Conservation (phyloP, 2,113 vertebrate species). For the Gymnocephalus cernua region DNA sequence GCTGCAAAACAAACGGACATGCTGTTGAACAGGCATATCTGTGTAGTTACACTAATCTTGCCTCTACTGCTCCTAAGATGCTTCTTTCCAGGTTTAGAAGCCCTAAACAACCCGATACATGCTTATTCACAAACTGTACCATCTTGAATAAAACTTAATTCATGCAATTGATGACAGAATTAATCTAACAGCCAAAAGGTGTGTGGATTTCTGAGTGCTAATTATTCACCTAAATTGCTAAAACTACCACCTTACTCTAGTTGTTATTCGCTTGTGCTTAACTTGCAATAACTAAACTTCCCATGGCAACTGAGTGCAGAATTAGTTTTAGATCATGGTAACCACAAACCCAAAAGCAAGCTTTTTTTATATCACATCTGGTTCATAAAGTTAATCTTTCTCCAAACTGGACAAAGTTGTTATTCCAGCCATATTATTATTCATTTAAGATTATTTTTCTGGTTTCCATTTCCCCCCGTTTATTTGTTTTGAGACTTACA, state of each 20-base stretch:
- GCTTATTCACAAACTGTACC: background rate
- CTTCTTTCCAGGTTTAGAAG: background rate
- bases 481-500: background rate
- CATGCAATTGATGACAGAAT: slow-evolving; percentile 5
- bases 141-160: slow-evolving; percentile 1
- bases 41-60: background rate
- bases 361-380: slow-evolving; percentile 4
- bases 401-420: background rate
- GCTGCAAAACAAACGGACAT: background rate
- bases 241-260: background rate
- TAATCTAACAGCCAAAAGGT: background rate
- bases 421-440: background rate
- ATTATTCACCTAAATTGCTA: slow-evolving; percentile 20
- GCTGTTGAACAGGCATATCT: background rate
- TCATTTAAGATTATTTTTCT: slow-evolving; percentile 13
- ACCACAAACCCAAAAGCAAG: slow-evolving; percentile 21
- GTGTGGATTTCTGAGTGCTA: background rate
- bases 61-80: background rate
- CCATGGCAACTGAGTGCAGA: background rate
- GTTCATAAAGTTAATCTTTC: slow-evolving; percentile 7
- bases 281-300: slow-evolving; percentile 18
- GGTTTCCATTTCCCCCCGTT: background rate
- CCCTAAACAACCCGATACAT: background rate
- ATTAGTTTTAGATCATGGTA: slow-evolving; percentile 8
- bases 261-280: slow-evolving; percentile 25